Evolutionary conservation across 1,140 invertebrate genomes (phyloP), one percentile per base, ranked within the genome.

Genomic region (Ganaspis sp.): DNA sequence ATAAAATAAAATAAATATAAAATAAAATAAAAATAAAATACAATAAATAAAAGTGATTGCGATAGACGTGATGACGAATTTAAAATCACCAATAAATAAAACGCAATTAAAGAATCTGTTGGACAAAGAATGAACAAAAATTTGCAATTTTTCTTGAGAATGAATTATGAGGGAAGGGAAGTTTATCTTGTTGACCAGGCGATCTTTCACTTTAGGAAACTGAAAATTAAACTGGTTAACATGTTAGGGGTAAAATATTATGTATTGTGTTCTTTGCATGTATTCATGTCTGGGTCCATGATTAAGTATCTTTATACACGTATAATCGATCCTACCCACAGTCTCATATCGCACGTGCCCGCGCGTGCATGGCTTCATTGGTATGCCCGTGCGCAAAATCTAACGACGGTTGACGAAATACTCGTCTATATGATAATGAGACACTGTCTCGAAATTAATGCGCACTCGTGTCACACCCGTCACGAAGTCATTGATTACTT

Each of bases 391-490:
- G 77, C 80, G 80, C 42, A 78, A 84, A 80, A 81, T 84, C 86
- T 83, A 86, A 87, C 85, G 85, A 87, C 86, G 82, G 80, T 80
- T 80, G 82, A 77, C 84, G 82, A 87, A 87, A 87, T 86, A 86
- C 86, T 87, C 86, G 83, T 87, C 86, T 87, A 87, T 87, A 87
- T 87, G 86, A 87, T 87, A 87, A 87, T 87, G 84, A 85, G 82
- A 84, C 80, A 37, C 23, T 80, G 84, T 78, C 80, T 82, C 81
- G 81, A 86, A 87, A 87, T 87, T 87, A 87, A 87, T 85, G 84
- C 76, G 80, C 75, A 69, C 42, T 84, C 83, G 80, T 79, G 79
- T 81, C 75, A 81, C 79, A 83, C 83, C 78, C 81, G 78, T 74
- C 75, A 64, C 58, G 21, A 64, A 64, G 15, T 64, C 58, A 64